Evolutionary conservation across 2,113 vertebrate genomes (phyloP), one percentile per base, ranked within the genome.

Genomic region (Tricholaema leucomelas): DNA sequence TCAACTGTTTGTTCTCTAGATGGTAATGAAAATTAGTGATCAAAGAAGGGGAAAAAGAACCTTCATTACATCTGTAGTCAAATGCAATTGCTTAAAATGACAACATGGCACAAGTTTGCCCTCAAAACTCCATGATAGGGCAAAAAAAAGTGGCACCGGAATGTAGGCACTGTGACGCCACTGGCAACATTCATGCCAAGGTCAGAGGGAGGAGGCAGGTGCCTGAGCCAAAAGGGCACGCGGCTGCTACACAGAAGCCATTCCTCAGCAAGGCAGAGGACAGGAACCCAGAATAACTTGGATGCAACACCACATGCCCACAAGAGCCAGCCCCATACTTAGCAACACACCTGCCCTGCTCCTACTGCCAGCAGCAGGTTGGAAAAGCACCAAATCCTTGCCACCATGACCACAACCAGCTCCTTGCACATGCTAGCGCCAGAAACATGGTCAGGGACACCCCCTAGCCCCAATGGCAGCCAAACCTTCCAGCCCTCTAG

Each of bases 331-430:
- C 13, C 44, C 93, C 76, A 75, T 65, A 78, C 58, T 95, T 94
- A 90, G 91, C 63, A 86, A 70, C 66, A 77, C 93, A 96, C 94
- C 95, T 95, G 93, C 91, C 94, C 89, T 48, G 52, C 76, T 87
- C 64, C 63, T 0, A 0, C 60, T 94, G 93, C 94, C 76, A 87
- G 89, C 61, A 40, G 59, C 52, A 13, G 90, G 80, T 66, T 93
- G 92, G 93, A 93, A 90, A 92, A 63, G 38, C n/a, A 91, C 44
- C 80, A 88, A 58, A 84, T 60, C 42, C 52, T 31, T 73, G 84
- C 36, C 56, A 70, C 20, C 20, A 3, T 0, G 4, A 82, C 67
- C 70, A 84, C 69, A 56, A 80, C 15, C 56, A 79, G 60, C 71
- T 92, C 86, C 42, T 74, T 0, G 0, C 42, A 36, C 27, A 46